phyloP scores from a whole-genome alignment of 2,797 vertebrate genomes.

The Alosa sapidissima region DNA sequence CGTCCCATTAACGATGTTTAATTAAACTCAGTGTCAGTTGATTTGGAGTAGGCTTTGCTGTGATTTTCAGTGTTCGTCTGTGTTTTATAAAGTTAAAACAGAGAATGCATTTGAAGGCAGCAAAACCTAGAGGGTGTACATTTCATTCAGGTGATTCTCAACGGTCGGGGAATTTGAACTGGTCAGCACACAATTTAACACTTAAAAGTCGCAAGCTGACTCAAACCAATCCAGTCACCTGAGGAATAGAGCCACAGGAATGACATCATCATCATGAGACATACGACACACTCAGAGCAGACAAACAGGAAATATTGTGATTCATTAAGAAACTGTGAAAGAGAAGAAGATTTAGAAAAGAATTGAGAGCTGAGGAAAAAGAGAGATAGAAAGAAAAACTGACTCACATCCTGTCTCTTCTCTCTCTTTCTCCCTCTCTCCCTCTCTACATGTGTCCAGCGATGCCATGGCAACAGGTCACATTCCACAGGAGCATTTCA shows the following conservation, averaged over 20 bases:
- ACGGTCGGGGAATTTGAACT: background rate
- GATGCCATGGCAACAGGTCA: conserved; percentile 33
- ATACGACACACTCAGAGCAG: background rate
- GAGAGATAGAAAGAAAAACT: background rate
- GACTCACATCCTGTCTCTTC: conserved; percentile 29
- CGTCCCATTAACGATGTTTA: background rate
- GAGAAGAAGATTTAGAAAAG: no score
- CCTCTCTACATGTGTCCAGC: background rate
- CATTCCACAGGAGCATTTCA: conserved; percentile 67
- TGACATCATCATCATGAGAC: conserved; percentile 11
- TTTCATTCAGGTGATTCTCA: background rate
- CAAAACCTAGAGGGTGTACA: no score
- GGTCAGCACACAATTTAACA: background rate
- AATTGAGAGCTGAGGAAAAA: background rate
- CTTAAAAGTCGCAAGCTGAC: background rate
- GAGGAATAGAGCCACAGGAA: background rate
- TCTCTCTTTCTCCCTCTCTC: background rate
- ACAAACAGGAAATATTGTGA: background rate
- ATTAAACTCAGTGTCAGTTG: background rate
- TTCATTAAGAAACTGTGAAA: no score
- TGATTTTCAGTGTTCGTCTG: background rate
- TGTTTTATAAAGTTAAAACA: background rate
- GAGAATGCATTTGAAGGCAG: background rate
- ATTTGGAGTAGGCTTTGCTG: background rate
- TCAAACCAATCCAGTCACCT: background rate